These are phyloP conservation scores for Etheostoma perlongum DNA, from an alignment of 2,797 vertebrate genomes.

Conservation along the genomic window DNA sequence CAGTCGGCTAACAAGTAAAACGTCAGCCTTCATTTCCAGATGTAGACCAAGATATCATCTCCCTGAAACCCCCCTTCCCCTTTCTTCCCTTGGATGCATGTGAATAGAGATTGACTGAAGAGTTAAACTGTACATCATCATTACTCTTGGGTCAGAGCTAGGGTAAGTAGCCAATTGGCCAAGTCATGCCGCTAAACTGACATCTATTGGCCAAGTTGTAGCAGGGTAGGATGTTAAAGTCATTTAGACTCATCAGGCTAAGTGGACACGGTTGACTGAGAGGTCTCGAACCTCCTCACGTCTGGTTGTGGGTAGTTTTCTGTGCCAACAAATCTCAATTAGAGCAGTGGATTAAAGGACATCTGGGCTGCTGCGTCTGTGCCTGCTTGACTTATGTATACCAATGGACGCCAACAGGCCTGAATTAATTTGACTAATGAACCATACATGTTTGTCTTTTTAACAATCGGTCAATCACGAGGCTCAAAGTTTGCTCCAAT, in stretches of 20 bases:
- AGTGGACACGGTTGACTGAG: constrained; percentile 82
- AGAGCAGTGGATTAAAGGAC: constrained; percentile 70
- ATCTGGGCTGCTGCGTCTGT: constrained; percentile 60
- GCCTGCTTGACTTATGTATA: constrained; percentile 63
- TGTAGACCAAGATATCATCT: constrained; percentile 69
- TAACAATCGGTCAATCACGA: constrained; percentile 45
- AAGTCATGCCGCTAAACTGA: constrained; percentile 75
- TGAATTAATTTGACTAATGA: constrained; percentile 51
- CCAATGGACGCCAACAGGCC: constrained; percentile 48
- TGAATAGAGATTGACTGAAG: constrained; percentile 70
- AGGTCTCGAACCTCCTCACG: constrained; percentile 78
- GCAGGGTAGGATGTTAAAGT: constrained; percentile 81
- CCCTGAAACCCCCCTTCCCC: constrained; percentile 12
- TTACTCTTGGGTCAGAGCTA: constrained; percentile 74
- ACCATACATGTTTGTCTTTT: constrained; percentile 30
- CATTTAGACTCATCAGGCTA: constrained; percentile 84
- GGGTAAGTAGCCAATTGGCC: constrained; percentile 80
- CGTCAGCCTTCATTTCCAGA: constrained; percentile 67
- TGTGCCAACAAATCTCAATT: constrained; percentile 75
- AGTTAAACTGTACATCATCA: constrained; percentile 79
- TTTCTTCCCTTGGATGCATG: constrained; percentile 46
- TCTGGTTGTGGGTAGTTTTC: constrained; percentile 74
- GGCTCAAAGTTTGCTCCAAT: constrained; percentile 12
- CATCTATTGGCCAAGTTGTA: constrained; percentile 76
- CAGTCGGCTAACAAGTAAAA: constrained; percentile 53